Base-by-base conservation (phyloP, 2,888 invertebrate species). In the Eupithecia subfuscata region DNA sequence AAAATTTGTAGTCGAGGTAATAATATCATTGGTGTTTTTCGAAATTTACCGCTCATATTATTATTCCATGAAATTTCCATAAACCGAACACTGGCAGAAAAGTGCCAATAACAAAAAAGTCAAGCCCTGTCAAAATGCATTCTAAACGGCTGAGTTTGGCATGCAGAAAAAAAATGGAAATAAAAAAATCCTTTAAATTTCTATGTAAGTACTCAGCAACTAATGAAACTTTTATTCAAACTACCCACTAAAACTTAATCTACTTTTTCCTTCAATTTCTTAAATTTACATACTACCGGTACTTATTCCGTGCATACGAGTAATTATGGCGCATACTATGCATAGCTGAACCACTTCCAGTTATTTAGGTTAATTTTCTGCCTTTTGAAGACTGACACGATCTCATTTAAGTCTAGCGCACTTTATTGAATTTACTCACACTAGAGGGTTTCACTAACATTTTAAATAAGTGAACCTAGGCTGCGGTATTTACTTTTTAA, bases 281-380 rank as follows among this genome's bases (percentile, higher is more conserved):
- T 68, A 56, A 65, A 80, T 79, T 77, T 71, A 71, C 73, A 78
- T 70, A 34, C 37, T 72, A 40, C 37, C 37, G 25, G 60, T 43
- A 70, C 48, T 40, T 45, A 69, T 73, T 70, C 67, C 86, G 85
- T 86, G 88, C 83, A 81, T 76, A 69, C 81, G 81, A 82, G 85
- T 87, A 87, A 89, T 89, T 89, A 86, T 22, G 37, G 68, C 56
- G 65, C 64, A 64, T 65, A 71, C 82, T 81, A 83, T 86, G 85
- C 86, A 86, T 82, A 84, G 79, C 82, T 82, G 75, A 76, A 80
- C 81, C 82, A 84, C 83, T 87, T 83, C 79, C 75, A 83, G 84
- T 83, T 87, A 90, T 90, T 88, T 84, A 85, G 87, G 89, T 88
- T 89, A 89, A 90, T 89, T 87, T 87, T 86, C 87, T 80, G 82